Conservation (phyloP, 2,797 vertebrate genomes). For the Cynodonichthys magdalenae region DNA sequence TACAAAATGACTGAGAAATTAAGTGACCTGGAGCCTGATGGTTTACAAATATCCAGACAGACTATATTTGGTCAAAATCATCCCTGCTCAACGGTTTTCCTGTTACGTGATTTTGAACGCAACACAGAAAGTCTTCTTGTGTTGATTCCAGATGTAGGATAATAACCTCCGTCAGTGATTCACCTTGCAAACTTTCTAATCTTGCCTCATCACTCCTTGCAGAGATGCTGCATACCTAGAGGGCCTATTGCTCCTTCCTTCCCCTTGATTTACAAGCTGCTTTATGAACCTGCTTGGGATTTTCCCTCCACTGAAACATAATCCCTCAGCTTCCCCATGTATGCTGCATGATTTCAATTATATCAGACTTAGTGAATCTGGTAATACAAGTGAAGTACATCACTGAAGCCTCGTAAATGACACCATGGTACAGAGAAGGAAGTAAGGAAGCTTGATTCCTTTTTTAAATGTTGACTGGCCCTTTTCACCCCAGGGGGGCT, state of each 20-base stretch:
- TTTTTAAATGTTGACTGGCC: slow-evolving; percentile 47
- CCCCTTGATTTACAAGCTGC: slow-evolving; percentile 60
- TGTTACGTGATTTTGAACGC: slow-evolving; percentile 1
- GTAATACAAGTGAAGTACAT: slow-evolving; percentile 70
- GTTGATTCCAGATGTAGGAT: slow-evolving; percentile 59
- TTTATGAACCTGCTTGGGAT: slow-evolving; percentile 61
- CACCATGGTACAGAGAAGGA: slow-evolving; percentile 33
- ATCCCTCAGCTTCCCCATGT: slow-evolving; percentile 57
- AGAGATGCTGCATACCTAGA: slow-evolving; percentile 29
- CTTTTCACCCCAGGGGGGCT: slow-evolving; percentile 54
- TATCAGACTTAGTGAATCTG: slow-evolving; percentile 57
- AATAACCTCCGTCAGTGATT: slow-evolving; percentile 36
- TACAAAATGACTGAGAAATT: no score
- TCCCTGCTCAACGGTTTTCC: neutral
- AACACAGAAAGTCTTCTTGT: neutral
- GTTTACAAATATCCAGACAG: no score
- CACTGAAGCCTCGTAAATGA: slow-evolving; percentile 66
- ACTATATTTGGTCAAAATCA: neutral
- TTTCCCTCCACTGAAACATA: slow-evolving; percentile 58
- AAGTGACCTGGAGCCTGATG: no score
- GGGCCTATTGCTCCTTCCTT: slow-evolving; percentile 32
- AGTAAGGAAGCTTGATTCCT: slow-evolving; percentile 45
- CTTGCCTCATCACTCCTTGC: slow-evolving; percentile 1
- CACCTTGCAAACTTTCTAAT: slow-evolving; percentile 42
- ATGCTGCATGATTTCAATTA: slow-evolving; percentile 76